These are phyloP conservation scores for Steinernema feltiae DNA, from an alignment of 1,140 invertebrate genomes.

Conservation along the genomic window DNA sequence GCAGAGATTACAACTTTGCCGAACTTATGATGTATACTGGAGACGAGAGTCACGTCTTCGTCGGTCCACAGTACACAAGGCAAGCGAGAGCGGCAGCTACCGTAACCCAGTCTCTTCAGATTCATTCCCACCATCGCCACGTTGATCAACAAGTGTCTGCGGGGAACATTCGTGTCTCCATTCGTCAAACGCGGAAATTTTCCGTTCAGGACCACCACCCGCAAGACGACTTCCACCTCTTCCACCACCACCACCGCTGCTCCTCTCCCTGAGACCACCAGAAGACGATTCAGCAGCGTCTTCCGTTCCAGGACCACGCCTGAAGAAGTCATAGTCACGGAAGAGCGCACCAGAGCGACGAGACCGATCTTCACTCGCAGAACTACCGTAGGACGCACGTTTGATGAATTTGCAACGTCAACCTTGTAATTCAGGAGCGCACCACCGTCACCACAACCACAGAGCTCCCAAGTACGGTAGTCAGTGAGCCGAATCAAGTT, in stretches of 20 bases:
- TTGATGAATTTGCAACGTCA: not conserved
- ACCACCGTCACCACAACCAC: not conserved
- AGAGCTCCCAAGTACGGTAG: not conserved
- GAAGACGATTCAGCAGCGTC: not conserved
- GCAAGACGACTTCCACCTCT: not conserved
- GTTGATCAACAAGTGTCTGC: not conserved
- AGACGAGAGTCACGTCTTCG: constrained; percentile 27
- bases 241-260: not conserved
- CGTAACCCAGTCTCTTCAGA: not conserved
- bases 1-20: constrained; percentile 25
- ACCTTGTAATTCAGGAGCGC: not conserved
- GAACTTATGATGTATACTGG: constrained; percentile 36
- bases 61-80: constrained; percentile 28
- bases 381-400: not conserved
- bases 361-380: not conserved
- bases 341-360: not conserved
- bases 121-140: constrained; percentile 4
- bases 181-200: not conserved
- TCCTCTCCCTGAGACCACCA: not conserved
- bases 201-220: not conserved
- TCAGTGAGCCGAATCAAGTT: not conserved
- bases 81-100: not conserved
- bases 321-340: not conserved
- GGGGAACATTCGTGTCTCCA: not conserved
- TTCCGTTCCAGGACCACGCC: not conserved